Base-by-base conservation (phyloP, 2,888 invertebrate genomes). In the Melanophora roralis region DNA sequence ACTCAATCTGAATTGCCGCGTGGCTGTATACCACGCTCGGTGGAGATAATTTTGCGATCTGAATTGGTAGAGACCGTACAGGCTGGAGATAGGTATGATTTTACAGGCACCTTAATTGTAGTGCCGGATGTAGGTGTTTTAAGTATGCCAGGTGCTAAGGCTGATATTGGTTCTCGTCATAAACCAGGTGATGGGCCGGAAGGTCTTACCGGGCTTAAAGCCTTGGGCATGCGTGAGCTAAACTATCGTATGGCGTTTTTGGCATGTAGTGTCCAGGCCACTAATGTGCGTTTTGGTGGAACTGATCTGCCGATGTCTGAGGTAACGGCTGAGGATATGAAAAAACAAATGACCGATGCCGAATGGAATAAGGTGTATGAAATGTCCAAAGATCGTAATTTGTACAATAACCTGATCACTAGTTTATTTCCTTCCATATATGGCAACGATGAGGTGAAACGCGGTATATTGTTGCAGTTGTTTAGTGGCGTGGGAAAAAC, bases 401-500 rank as follows among this genome's bases (percentile, higher is more conserved):
- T 99, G 0, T 98, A 97, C 89, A 92, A 94, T 83, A 98, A 99
- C 89, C 91, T 99, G 67, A 96, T 97, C 51, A 93, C 93, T 65
- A 96, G 97, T 86, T 91, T 99, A 53, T 99, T 99, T 86, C 98
- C 99, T 0, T 95, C 98, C 47, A 95, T 99, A 83, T 98, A 98
- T 86, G 99, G 98, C 0, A 98, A 96, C 89, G 98, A 97, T 84
- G 98, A 99, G 89, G 96, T 99, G 0, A 99, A 99, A 89, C 91
- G 94, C 65, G 97, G 95, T 0, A 94, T 99, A 68, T 91, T 98
- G 9, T 91, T 99, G 40, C 98, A 99, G 96, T 88, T 99, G 84
- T 98, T 99, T 89, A 97, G 99, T 4, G 99, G 99, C 0, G 98
- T 99, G 0, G 94, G 96, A 0, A 99, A 99, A 91, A 95, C 94